Evolutionary conservation across 2,113 vertebrate genomes (phyloP).

Genomic region (Chloroceryle aenea): DNA sequence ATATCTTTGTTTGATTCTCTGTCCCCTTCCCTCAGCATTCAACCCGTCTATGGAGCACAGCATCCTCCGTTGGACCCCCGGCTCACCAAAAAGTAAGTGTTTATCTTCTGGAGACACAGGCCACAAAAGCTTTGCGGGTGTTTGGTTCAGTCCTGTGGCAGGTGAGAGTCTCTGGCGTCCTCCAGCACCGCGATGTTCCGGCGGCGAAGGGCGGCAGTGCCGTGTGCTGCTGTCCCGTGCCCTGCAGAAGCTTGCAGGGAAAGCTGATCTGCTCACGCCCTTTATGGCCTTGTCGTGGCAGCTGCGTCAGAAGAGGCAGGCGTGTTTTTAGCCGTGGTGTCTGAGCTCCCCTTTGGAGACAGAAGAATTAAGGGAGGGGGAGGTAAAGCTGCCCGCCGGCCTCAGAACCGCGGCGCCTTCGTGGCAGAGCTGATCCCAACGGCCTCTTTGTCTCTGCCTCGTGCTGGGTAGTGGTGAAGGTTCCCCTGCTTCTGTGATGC

Average conservation of each 20-base stretch:
- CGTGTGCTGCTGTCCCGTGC: neutral
- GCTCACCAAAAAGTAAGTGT: conserved; percentile 89
- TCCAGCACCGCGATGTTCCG: neutral
- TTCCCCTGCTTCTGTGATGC: neutral
- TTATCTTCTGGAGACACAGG: neutral
- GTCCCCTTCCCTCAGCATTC: conserved; percentile 80
- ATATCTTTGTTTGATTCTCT: neutral
- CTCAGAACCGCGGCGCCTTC: neutral
- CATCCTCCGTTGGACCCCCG: conserved; percentile 92
- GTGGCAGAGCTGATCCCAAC: neutral
- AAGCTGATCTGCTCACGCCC: neutral
- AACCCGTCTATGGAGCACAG: conserved; percentile 95
- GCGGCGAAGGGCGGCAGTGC: neutral
- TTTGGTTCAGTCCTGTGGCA: neutral
- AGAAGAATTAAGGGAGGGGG: neutral
- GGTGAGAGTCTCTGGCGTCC: neutral
- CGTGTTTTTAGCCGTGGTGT: neutral
- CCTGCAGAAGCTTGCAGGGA: neutral
- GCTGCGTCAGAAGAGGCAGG: neutral
- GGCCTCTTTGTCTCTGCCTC: neutral
- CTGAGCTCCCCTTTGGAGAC: neutral
- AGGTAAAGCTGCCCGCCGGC: neutral
- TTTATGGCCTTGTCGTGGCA: neutral
- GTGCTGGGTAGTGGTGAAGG: neutral
- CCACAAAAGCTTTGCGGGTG: neutral